Conservation (phyloP, 2,888 invertebrate species). For the Shargacucullia verbasci region DNA sequence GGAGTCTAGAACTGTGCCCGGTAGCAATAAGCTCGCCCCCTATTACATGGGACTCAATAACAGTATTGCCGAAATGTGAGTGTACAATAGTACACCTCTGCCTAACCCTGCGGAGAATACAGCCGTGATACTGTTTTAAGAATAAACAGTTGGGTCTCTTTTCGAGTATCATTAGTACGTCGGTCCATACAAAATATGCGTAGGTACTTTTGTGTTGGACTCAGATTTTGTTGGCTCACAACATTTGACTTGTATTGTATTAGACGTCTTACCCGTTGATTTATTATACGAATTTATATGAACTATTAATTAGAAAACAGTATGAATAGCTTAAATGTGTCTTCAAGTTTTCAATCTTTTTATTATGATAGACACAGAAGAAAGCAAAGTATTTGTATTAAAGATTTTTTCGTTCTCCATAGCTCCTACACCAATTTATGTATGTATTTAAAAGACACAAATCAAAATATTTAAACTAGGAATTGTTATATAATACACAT, state of each 20-base stretch:
- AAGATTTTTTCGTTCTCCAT: neutral
- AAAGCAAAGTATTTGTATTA: neutral
- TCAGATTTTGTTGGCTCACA: slow-evolving; percentile 66
- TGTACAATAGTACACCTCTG: too few relatives aligned
- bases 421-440: too few relatives aligned
- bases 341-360: slow-evolving; percentile 44
- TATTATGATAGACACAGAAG: slow-evolving; percentile 22
- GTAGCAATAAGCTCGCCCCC: too few relatives aligned
- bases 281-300: slow-evolving; percentile 65
- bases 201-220: slow-evolving; percentile 60
- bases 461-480: too few relatives aligned
- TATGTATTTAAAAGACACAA: too few relatives aligned
- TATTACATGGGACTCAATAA: too few relatives aligned
- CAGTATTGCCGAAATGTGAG: too few relatives aligned
- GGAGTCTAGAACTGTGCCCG: too few relatives aligned
- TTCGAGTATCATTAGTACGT: slow-evolving; percentile 47
- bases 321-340: slow-evolving; percentile 37
- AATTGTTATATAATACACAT: too few relatives aligned
- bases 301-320: slow-evolving; percentile 68
- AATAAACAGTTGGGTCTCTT: too few relatives aligned
- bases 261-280: slow-evolving; percentile 61
- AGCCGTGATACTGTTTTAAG: too few relatives aligned
- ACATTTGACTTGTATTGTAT: slow-evolving; percentile 62
- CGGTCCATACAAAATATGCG: slow-evolving; percentile 61
- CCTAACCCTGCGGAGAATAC: too few relatives aligned